These are phyloP conservation scores for Doris montereyensis DNA, from an alignment of 2,888 invertebrate species.

Conservation along the genomic window DNA sequence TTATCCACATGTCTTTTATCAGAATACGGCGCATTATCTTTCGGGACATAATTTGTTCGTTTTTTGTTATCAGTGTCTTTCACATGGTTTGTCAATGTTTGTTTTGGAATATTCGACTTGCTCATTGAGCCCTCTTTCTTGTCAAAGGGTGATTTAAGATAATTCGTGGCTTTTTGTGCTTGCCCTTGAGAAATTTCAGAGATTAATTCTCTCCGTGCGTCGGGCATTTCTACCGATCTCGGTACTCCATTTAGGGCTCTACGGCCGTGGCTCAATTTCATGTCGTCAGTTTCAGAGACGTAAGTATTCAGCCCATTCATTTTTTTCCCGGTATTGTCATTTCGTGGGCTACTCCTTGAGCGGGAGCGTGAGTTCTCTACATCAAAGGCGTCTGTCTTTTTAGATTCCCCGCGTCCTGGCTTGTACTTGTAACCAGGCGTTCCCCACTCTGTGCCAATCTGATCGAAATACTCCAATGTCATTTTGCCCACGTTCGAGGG, in stretches of 20 bases:
- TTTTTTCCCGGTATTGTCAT: neutral
- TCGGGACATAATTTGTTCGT: neutral
- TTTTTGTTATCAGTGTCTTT: neutral
- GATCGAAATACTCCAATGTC: constrained; percentile 60
- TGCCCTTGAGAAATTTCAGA: no score
- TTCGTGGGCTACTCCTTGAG: neutral
- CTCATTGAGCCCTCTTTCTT: no score
- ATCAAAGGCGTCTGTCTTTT: neutral
- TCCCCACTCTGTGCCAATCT: constrained; percentile 58
- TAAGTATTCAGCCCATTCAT: neutral
- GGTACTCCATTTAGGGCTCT: neutral
- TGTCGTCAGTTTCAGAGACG: constrained; percentile 37
- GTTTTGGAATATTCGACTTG: neutral
- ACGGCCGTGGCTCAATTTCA: constrained; percentile 31
- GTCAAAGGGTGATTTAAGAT: no score
- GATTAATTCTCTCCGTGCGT: neutral
- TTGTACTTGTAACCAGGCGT: no score
- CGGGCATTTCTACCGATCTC: neutral
- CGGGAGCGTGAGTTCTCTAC: neutral
- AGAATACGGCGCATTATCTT: neutral
- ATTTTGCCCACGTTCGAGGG: constrained; percentile 54
- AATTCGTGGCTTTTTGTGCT: no score
- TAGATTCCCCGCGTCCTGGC: neutral
- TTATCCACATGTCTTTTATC: neutral
- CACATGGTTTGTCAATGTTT: neutral